Evolutionary conservation across 2,888 invertebrate species (phyloP).

Genomic region (Epistrophe grossulariae): DNA sequence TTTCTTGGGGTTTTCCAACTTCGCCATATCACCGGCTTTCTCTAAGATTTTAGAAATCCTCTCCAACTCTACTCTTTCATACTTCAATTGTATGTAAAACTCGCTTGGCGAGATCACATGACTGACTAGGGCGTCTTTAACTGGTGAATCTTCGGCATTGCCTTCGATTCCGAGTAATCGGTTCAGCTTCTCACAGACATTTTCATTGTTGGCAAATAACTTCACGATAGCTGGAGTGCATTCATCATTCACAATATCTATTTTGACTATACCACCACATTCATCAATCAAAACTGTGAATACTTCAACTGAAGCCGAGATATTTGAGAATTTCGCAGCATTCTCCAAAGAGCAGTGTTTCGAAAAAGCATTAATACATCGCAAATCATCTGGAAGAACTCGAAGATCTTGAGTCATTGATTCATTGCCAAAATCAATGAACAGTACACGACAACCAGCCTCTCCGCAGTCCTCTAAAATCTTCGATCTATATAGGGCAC

Average conservation of each 20-base stretch:
- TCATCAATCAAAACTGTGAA: constrained; percentile 80
- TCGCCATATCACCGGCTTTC: constrained; percentile 78
- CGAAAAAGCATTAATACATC: constrained; percentile 85
- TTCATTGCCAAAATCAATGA: constrained; percentile 89
- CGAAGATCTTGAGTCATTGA: constrained; percentile 86
- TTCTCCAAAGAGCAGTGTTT: constrained; percentile 87
- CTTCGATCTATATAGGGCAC: constrained; percentile 94
- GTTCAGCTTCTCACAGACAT: constrained; percentile 80
- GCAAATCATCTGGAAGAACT: constrained; percentile 86
- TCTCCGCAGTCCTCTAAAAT: constrained; percentile 91
- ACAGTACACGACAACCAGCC: constrained; percentile 89
- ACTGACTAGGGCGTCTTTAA: constrained; percentile 83
- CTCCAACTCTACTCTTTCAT: constrained; percentile 79
- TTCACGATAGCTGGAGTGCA: constrained; percentile 78
- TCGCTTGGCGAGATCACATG: constrained; percentile 88
- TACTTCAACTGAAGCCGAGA: constrained; percentile 78
- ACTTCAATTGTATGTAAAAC: constrained; percentile 89
- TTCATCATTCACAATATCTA: constrained; percentile 78
- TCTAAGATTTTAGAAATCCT: constrained; percentile 77
- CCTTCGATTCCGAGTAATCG: constrained; percentile 77
- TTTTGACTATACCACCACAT: constrained; percentile 79
- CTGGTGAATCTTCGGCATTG: constrained; percentile 18
- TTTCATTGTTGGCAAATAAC: constrained; percentile 78
- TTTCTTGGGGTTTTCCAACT: constrained; percentile 60
- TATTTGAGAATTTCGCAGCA: constrained; percentile 84